Conservation (phyloP, 2,888 invertebrate species). For the Pheosia gnoma region DNA sequence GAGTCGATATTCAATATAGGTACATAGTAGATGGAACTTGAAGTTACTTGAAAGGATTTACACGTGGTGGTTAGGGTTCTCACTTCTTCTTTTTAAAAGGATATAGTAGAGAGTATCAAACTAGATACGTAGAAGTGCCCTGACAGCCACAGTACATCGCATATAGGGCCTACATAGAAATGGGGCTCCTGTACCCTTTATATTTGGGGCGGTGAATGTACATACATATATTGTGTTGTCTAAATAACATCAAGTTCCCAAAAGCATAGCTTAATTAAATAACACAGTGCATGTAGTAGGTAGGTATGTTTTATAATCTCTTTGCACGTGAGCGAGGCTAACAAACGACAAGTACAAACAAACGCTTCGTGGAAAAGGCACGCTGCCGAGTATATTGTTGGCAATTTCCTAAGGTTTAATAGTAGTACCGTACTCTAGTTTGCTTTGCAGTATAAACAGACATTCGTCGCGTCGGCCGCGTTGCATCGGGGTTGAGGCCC, state of each 20-base stretch:
- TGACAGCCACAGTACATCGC: too few relatives aligned
- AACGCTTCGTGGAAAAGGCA: constrained; percentile 41
- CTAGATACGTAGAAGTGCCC: too few relatives aligned
- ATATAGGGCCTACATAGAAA: too few relatives aligned
- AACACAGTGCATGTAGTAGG: neutral
- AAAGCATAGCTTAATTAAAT: constrained; percentile 1
- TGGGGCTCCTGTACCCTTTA: too few relatives aligned
- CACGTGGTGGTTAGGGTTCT: too few relatives aligned
- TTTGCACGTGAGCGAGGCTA: neutral
- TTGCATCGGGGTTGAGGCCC: constrained; percentile 9
- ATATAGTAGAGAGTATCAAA: too few relatives aligned
- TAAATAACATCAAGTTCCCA: neutral
- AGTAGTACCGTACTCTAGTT: constrained; percentile 48
- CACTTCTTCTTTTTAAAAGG: too few relatives aligned
- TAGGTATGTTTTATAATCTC: constrained; percentile 3
- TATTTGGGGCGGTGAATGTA: too few relatives aligned
- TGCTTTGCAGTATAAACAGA: constrained; percentile 57
- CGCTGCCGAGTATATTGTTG: constrained; percentile 40
- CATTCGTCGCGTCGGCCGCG: constrained; percentile 8
- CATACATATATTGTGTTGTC: too few relatives aligned
- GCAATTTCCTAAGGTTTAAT: constrained; percentile 57
- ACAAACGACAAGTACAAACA: constrained; percentile 12
- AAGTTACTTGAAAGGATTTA: too few relatives aligned
- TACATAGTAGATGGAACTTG: too few relatives aligned
- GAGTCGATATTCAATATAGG: too few relatives aligned